Percentiles rank a stretch among this genome's conserved stretches.
phyloP scores from a whole-genome alignment of 2,113 vertebrate species.

The Colius striatus region DNA sequence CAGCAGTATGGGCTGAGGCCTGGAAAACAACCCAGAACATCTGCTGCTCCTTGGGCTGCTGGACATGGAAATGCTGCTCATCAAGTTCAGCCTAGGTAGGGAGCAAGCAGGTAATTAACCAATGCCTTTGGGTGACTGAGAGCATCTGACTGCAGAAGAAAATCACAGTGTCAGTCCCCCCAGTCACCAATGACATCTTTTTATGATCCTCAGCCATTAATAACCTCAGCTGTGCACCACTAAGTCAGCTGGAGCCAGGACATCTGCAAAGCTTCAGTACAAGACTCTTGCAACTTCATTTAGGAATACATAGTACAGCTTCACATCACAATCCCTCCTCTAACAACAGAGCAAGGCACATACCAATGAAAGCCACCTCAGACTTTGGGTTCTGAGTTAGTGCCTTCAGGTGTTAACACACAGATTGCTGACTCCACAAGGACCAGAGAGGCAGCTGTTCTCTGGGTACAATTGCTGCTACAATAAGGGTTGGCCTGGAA shows the following conservation, averaged over 20 bases:
- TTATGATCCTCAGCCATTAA: background rate
- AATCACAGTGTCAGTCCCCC: background rate
- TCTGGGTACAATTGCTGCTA: background rate
- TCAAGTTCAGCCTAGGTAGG: background rate
- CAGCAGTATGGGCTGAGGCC: conserved; percentile 22
- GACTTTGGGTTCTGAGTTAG: background rate
- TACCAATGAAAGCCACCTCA: background rate
- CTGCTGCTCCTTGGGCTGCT: conserved; percentile 31
- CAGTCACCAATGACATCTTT: background rate
- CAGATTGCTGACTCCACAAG: accelerated
- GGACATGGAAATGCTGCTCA: background rate
- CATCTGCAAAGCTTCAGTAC: accelerated
- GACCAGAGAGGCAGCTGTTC: background rate
- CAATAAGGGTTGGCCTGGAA: background rate
- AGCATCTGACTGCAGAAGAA: background rate
- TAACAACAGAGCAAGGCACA: background rate
- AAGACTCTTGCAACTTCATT: background rate
- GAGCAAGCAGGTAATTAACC: conserved; percentile 31
- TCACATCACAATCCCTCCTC: background rate
- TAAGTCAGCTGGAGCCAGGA: background rate
- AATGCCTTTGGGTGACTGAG: background rate
- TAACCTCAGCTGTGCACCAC: background rate
- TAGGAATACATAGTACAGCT: background rate
- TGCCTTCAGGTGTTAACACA: background rate
- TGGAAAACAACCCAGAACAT: background rate